A percentile compares a stretch with the other conserved stretches of the same genome.
Evolutionary conservation across 1,140 invertebrate genomes (phyloP).

Genomic region (Lepidurus packardi): DNA sequence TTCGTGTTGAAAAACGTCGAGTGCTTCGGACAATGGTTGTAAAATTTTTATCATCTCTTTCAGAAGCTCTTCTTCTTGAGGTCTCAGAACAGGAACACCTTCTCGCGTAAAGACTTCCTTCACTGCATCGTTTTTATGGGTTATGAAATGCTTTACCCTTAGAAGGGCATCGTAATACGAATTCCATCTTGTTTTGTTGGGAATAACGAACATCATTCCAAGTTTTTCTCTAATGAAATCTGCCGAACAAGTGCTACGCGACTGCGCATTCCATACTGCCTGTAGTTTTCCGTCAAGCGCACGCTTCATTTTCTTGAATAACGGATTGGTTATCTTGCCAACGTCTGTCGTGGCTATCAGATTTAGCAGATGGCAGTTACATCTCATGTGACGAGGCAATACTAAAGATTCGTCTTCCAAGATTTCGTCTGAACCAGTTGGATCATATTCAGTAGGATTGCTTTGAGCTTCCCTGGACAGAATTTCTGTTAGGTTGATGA

Average conservation of each 20-base stretch:
- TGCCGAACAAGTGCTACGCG: slow-evolving; percentile 29
- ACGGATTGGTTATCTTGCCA: background rate
- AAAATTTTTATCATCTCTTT: slow-evolving; percentile 29
- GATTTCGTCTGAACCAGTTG: background rate
- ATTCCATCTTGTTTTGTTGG: slow-evolving; percentile 31
- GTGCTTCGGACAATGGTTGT: slow-evolving; percentile 24
- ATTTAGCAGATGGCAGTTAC: slow-evolving; percentile 25
- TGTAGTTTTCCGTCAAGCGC: slow-evolving; percentile 25
- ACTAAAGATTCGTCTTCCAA: background rate
- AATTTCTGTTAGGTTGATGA: background rate
- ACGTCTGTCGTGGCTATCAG: slow-evolving; percentile 31
- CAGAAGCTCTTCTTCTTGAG: slow-evolving; percentile 25
- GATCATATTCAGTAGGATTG: background rate
- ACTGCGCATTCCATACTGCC: slow-evolving; percentile 29
- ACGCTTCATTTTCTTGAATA: slow-evolving; percentile 30
- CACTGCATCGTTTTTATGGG: slow-evolving; percentile 27
- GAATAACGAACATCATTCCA: slow-evolving; percentile 23
- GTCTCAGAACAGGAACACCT: background rate
- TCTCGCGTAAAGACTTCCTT: slow-evolving; percentile 29
- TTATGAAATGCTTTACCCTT: slow-evolving; percentile 28
- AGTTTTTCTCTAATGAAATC: slow-evolving; percentile 24
- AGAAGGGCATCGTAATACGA: slow-evolving; percentile 32
- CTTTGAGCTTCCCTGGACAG: background rate
- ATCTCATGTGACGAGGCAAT: slow-evolving; percentile 26
- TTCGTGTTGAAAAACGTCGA: slow-evolving; percentile 30